A percentile compares a stretch with the other conserved stretches of the same genome.
phyloP scores from a whole-genome alignment of 2,797 vertebrate species.

The Spondyliosoma cantharus region DNA sequence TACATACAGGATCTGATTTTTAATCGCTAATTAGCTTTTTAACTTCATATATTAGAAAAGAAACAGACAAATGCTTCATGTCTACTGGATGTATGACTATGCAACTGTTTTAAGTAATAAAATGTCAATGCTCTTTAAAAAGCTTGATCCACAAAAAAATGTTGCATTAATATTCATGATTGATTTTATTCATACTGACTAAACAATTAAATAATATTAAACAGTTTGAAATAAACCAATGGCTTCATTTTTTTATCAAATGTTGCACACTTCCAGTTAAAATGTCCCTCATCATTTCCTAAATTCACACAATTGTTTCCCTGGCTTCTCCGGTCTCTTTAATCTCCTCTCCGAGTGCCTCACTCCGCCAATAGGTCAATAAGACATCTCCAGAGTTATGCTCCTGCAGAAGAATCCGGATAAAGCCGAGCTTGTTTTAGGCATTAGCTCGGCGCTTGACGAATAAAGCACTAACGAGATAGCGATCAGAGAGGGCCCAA shows the following conservation, averaged over 20 bases:
- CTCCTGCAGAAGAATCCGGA: slow-evolving; percentile 68
- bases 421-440: slow-evolving; percentile 76
- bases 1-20: neutral
- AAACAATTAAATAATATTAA: neutral
- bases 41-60: too few species aligned
- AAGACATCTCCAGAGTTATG: slow-evolving; percentile 59
- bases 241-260: neutral
- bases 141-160: neutral
- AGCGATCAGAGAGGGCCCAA: slow-evolving; percentile 79
- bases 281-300: neutral
- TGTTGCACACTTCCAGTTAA: neutral
- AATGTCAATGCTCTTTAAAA: too few species aligned
- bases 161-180: neutral
- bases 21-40: too few species aligned
- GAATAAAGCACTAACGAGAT: slow-evolving; percentile 83
- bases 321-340: slow-evolving; percentile 6
- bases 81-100: neutral
- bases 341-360: slow-evolving; percentile 34
- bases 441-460: slow-evolving; percentile 79
- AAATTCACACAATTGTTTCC: neutral
- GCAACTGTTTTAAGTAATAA: neutral
- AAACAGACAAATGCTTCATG: neutral
- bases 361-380: slow-evolving; percentile 57
- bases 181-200: neutral
- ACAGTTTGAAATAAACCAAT: neutral